phyloP scores from a whole-genome alignment of 2,888 invertebrate species.

The Tridacna crocea region DNA sequence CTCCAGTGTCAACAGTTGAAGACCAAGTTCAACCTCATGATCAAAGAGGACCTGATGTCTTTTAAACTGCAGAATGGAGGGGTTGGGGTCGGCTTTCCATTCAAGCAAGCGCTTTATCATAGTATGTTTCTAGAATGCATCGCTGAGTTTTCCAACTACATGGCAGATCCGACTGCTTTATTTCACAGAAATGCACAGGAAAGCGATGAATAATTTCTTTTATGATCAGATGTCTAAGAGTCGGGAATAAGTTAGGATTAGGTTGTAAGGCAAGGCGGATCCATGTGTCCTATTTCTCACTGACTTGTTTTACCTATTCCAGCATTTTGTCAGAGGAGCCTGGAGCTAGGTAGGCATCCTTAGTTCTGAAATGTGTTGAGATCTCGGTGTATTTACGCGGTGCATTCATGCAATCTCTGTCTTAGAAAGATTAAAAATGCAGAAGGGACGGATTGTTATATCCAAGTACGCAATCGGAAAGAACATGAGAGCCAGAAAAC shows the following conservation, averaged over 20 bases:
- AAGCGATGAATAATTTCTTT: neutral
- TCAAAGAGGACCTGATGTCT: too few relatives aligned
- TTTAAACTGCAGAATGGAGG: too few relatives aligned
- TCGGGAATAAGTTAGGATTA: neutral
- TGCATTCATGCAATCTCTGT: neutral
- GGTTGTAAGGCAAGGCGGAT: neutral
- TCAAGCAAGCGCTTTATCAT: neutral
- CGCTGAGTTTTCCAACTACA: neutral
- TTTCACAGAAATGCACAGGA: neutral
- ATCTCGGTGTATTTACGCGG: neutral
- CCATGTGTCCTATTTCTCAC: neutral
- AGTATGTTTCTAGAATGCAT: neutral
- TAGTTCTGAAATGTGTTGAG: neutral
- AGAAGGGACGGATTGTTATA: neutral
- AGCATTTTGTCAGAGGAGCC: neutral
- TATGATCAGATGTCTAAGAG: neutral
- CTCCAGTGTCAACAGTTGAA: too few relatives aligned
- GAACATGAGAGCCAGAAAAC: too few relatives aligned
- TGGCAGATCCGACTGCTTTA: neutral
- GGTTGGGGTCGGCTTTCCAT: too few relatives aligned
- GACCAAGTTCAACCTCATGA: too few relatives aligned
- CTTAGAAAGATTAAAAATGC: neutral
- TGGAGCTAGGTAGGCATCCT: neutral
- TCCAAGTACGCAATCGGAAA: too few relatives aligned
- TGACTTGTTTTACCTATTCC: neutral